Evolutionary conservation across 2,888 invertebrate genomes (phyloP), one percentile per base, ranked within the genome.

Genomic region (Stictocephala bisonia): DNA sequence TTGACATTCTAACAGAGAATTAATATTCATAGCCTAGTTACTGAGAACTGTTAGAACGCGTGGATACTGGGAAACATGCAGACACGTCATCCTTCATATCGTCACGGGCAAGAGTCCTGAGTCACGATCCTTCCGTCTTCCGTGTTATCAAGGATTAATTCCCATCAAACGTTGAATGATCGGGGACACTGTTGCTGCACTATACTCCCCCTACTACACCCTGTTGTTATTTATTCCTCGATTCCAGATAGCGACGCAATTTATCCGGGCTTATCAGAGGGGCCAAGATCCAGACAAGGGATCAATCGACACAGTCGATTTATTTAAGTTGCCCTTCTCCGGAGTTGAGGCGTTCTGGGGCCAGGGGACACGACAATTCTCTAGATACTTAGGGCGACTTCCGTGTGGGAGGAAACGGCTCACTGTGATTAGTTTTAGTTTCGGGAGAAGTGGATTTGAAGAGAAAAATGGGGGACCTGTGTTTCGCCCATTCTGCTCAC

Each of bases 341-440:
- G 15, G 18, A 3, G 51, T 6, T 3, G 31, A 31, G 29, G 56
- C 15, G 29, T 18, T 26, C 1, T 3, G 2, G 18, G 31, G 56
- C 29, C 53, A 26, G 6, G 53, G 27, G 53, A 29, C 56, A 18
- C 29, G 56, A 56, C 56, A 29, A 56, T 56, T 56, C 56, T 56
- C 56, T 27, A 56, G 56, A 56, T 56, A 56, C 56, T 56, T 56
- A 56, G 56, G 56, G 56, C 29, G 15, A 51, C 51, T 22, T 18
- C 27, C 51, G 26, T 56, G 56, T 27, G 11, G 56, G 56, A 31
- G n/a, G n/a, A 11, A 11, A 18, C 24, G 9, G 56, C 29, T 18
- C 56, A 18, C 56, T 56, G 35, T 51, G 68, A 68, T 68, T 68
- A 68, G 68, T 68, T 68, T 68, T 68, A 68, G 67, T 67, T 67